Evolutionary conservation across 2,113 vertebrate species (phyloP), one percentile per base, ranked within the genome.

Genomic region (Microtus montanus): DNA sequence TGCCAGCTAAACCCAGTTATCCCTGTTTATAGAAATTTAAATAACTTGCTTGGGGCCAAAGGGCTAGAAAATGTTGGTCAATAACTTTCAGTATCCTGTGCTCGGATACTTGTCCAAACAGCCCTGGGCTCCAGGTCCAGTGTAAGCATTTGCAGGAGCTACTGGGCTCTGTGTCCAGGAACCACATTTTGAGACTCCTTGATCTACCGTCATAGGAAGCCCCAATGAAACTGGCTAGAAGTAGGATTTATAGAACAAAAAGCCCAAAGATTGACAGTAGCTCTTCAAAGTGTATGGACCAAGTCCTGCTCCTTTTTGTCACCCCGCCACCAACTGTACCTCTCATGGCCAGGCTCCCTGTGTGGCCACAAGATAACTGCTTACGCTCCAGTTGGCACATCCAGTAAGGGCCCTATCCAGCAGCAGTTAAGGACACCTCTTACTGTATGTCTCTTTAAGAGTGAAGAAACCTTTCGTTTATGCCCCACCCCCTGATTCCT

Each of bases 1-100:
- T 35, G 68, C 41, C 82, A 89, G 35, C n/a, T 28, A 35, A 87
- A 52, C 80, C 41, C 35, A 30, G 15, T 79, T 90, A 49, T 30
- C 75, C 49, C 33, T 70, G 26, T 88, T 71, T 93, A 44, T 52
- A 89, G 58, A 71, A 71, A 85, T 79, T 89, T 88, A 70, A 97
- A 73, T 90, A 82, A 54, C 19, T 85, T 58, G 35, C 71, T 58
- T 52, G 44, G 24, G 13, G 17, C 93, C 28, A 66, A 44, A 64
- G 4, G 49, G 71, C 63, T 88, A 41, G 83, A 52, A 84, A 79
- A 68, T 11, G 14, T 11, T n/a, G 52, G 38, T 90, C 35, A 4
- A 41, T 52, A 82, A 54, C 28, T 52, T 33, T 17, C 28, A 52
- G 64, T 30, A 22, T 61, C 47, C 41, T 58, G 30, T 52, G 24